Base-by-base conservation (phyloP, 2,888 invertebrate genomes). In the Zaprionus lineosus region DNA sequence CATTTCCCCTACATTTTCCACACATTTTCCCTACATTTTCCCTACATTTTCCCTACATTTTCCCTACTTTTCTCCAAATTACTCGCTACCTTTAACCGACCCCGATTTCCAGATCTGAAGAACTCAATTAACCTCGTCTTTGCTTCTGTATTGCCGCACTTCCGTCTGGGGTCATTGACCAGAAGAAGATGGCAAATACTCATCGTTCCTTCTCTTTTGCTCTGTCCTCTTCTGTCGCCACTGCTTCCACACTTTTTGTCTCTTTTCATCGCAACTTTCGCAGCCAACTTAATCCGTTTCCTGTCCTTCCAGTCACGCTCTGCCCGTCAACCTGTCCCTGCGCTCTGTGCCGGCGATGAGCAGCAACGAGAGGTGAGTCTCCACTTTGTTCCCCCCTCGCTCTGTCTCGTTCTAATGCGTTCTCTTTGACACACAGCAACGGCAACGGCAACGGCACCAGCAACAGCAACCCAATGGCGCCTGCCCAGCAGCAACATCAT, bases 261-360 rank as follows among this genome's bases (percentile, higher is more conserved):
- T 29, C 11, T 11, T 4, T 8, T 29, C 3, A 29, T 11, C n/a
- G 19, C n/a, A n/a, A n/a, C n/a, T n/a, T n/a, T n/a, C n/a, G 36
- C 21, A 40, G 24, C 11, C n/a, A 6, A 24, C 28, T 18, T 28
- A 3, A 12, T 37, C 31, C 8, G 29, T 8, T 11, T 34, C 18
- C 24, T 18, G 37, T 26, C 15, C 52, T 68, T 71, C 6, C 43
- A 89, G 88, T 50, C 79, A 86, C 59, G 78, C 86, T 41, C 52
- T 89, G 53, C 89, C 89, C 6, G 89, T 89, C 11, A 89, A 89
- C 69, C 70, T 89, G 43, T 89, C 89, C 37, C 84, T 89, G 58
- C 89, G 88, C 40, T 76, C 88, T 21, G 70, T 85, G 48, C 74
- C 83, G 18, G 67, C 78, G 18, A 74, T 85, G 69, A 87, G 81